Evolutionary conservation across 1,140 invertebrate genomes (phyloP), one percentile per base, ranked within the genome.

Genomic region (Paracyclopina nana): DNA sequence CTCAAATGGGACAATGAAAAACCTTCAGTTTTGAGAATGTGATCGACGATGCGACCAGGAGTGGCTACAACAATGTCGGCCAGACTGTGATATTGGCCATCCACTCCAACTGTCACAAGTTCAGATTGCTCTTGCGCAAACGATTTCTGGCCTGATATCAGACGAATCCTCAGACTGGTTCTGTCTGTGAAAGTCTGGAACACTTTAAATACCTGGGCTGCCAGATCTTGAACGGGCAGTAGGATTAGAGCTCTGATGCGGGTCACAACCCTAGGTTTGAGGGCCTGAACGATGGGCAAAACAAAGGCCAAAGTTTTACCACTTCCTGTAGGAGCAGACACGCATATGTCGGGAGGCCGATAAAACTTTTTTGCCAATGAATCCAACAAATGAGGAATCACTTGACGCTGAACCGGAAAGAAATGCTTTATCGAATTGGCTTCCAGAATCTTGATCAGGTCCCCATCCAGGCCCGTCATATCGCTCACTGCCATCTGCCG

Each of bases 231-330:
- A 0, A 91, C 87, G 8, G 92, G 92, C 43, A 95, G 65, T 12
- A 98, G 78, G 22, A 94, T 71, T 40, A 98, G 61, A 40, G 85
- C 90, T 54, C 81, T 66, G 11, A 96, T 70, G 58, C 74, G 68
- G 54, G 66, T 70, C 1, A 71, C 63, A 9, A 67, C 57, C 49
- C 66, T 53, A 4, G 31, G 28, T 22, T 44, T 40, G 14, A 58
- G 38, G 60, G 65, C 70, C 65, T 96, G 83, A 42, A 98, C 68
- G 43, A 96, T 78, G 11, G 92, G 92, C 50, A 97, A 65, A 53
- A 84, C 83, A 73, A 86, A 97, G 4, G 87, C 78, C 43, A 97
- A 65, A 1, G 92, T 97, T 71, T 98, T 98, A 8, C 92, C 92
- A 72, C 87, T 94, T 9, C 92, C 94, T 12, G 94, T 98, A 18